Evolutionary conservation across 2,113 vertebrate genomes (phyloP).

Genomic region (Entelurus aequoreus): DNA sequence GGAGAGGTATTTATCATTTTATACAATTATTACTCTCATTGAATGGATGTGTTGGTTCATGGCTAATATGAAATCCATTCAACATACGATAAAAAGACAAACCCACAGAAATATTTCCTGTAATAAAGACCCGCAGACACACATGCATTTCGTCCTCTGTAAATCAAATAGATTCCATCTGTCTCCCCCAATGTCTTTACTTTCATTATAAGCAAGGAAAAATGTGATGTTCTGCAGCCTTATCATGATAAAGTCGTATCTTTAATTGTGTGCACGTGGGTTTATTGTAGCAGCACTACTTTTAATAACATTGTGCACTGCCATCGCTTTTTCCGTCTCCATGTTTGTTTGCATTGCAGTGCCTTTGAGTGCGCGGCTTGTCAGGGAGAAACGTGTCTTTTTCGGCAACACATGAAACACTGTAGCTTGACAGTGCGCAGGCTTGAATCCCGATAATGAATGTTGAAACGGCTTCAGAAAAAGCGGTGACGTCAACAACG

Average conservation of each 20-base stretch:
- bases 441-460: slow-evolving; percentile 58
- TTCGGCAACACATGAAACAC: slow-evolving; percentile 62
- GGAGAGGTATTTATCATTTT: too few relatives aligned
- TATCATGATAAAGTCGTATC: slow-evolving; percentile 36
- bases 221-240: slow-evolving; percentile 11
- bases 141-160: slow-evolving; percentile 7
- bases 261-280: slow-evolving; percentile 21
- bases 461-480: slow-evolving; percentile 52
- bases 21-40: too few relatives aligned
- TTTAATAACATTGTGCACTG: slow-evolving; percentile 1
- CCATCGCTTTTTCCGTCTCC: slow-evolving; percentile 26
- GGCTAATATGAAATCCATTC: neutral
- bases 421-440: slow-evolving; percentile 53
- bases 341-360: slow-evolving; percentile 13
- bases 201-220: neutral
- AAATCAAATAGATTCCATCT: slow-evolving; percentile 38
- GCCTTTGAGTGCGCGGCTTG: slow-evolving; percentile 29
- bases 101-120: neutral
- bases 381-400: slow-evolving; percentile 55
- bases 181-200: slow-evolving; percentile 9
- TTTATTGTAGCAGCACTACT: neutral
- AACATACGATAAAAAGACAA: neutral
- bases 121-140: neutral
- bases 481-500: slow-evolving; percentile 46
- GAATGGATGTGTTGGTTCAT: too few relatives aligned